Evolutionary conservation across 2,888 invertebrate genomes (phyloP), one percentile per base, ranked within the genome.

Genomic region (Leptarthrus brevirostris): DNA sequence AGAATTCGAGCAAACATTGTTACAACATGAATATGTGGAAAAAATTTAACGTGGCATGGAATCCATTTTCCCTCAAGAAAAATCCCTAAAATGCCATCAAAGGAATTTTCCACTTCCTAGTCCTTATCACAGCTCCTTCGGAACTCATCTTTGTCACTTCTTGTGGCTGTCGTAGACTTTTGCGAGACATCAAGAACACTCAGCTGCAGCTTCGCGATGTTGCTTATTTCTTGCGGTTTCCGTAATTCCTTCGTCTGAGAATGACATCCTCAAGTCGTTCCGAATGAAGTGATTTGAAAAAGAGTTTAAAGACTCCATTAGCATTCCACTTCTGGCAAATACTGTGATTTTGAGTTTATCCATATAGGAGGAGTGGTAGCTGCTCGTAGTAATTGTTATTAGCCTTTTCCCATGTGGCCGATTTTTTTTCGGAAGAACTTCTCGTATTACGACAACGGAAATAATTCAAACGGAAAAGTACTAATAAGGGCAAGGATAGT

Each of bases 301-400:
- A 34, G 64, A 64, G 34, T 69, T 69, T 69, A 30, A 69, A 52
- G 52, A 30, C 30, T 52, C 69, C 69, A 69, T 69, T 69, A 69
- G 52, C 34, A 34, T 52, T 49, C 18, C 26, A 18, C 47, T 66
- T 36, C 30, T 10, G 20, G 20, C 16, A 16, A 52, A 20, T 5
- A 8, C 12, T 52, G 8, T 16, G 18, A 20, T 52, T 20, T 3
- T 34, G 49, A 16, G 47, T 10, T 3, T 8, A 34, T 30, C 58
- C 22, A 18, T 44, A 34, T 3, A 18, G 20, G 12, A 12, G 40
- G 12, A 40, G n/a, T 40, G 2, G 12, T 16, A 16, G 49, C 20
- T 14, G 64, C 16, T 44, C 24, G 14, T 22, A 24, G 24, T 64
- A 47, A 64, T 64, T 40, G 40, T 44, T 64, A 64, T 64, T 64